phyloP scores from a whole-genome alignment of 2,888 invertebrate species.

The Drosophila pullipes region DNA sequence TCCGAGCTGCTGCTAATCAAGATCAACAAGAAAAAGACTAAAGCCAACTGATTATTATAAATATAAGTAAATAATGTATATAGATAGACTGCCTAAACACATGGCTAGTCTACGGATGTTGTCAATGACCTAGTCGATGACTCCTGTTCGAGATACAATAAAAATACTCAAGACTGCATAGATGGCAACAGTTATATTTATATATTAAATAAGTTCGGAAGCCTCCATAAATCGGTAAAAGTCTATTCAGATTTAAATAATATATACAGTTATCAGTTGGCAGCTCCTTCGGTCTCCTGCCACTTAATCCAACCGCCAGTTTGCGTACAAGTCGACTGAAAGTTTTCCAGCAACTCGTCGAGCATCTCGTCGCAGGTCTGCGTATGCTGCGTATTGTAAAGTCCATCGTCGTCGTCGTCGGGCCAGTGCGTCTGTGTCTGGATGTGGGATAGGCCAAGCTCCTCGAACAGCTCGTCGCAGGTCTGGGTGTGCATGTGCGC shows the following conservation, averaged over 20 bases:
- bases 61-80: background rate
- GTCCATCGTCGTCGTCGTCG: conserved; percentile 39
- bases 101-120: background rate
- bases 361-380: conserved; percentile 84
- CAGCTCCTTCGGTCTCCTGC: conserved; percentile 35
- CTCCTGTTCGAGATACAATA: background rate
- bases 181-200: conserved; percentile 14
- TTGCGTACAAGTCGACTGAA: conserved; percentile 84
- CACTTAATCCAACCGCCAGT: conserved; percentile 83
- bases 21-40: conserved; percentile 15
- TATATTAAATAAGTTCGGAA: conserved; percentile 20
- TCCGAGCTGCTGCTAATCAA: conserved; percentile 77
- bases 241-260: conserved; percentile 4
- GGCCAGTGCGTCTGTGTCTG: conserved; percentile 89
- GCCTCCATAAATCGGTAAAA: conserved; percentile 13
- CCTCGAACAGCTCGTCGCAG: conserved; percentile 87
- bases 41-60: conserved; percentile 32
- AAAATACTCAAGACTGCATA: conserved; percentile 2
- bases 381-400: conserved; percentile 83
- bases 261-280: conserved; percentile 13
- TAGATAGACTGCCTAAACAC: background rate
- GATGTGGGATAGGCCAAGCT: conserved; percentile 87
- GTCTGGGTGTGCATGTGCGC: conserved; percentile 85
- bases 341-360: conserved; percentile 80
- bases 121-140: background rate